Evolutionary conservation across 1,140 invertebrate species (phyloP), one percentile per base, ranked within the genome.

Genomic region (Nasonia giraulti): DNA sequence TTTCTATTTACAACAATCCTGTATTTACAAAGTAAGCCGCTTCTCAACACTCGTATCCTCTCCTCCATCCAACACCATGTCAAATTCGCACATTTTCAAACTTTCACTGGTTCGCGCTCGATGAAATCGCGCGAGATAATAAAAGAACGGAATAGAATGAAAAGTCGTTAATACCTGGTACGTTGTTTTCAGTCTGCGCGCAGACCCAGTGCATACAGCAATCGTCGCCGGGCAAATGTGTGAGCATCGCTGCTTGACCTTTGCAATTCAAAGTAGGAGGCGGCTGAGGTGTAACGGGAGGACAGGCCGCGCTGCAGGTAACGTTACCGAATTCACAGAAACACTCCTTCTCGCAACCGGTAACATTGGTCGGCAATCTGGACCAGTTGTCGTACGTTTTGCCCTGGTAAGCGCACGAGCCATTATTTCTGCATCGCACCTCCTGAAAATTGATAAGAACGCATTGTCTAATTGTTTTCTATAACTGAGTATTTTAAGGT

Each of bases 301-400:
- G 95, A 93, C 98, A 98, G 23, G 95, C 94, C 5, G 95, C 94
- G 85, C 96, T 95, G 89, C 98, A 98, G 74, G 97, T 96, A 7
- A 98, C 94, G 86, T 96, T 96, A 37, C 97, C 97, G 90, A 96
- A 96, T 89, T 97, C 96, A 88, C 97, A 98, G 90, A 95, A 97
- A 91, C 97, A 98, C 88, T 95, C 94, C 85, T 97, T 95, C 80
- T 97, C 96, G 90, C 97, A 98, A 75, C 97, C 97, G 76, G 95
- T 95, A 27, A 96, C 88, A 92, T 96, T 93, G 90, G 92, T 89
- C 20, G 94, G 94, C 79, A 95, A 89, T 86, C 90, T 88, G 76
- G 92, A 93, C 93, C 93, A 94, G 86, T 94, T 94, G 44, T 93
- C 91, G 89, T 94, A 97, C 87, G 91, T 92, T 69, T 95, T 91